Evolutionary conservation across 2,888 invertebrate genomes (phyloP).

Genomic region (Drosophila robusta): DNA sequence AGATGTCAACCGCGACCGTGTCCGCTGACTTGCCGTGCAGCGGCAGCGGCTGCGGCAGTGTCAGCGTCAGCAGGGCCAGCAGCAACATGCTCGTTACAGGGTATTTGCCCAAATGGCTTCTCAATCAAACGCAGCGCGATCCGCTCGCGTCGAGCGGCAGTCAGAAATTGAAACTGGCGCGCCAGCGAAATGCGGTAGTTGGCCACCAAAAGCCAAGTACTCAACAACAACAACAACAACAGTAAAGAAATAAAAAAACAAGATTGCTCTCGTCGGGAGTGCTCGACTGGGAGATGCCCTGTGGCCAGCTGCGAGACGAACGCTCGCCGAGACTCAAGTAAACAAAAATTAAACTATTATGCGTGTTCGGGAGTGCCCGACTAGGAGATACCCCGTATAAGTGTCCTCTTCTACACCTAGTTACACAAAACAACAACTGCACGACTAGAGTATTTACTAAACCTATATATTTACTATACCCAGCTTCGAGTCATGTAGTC

Average conservation of each 20-base stretch:
- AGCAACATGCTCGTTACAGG: background rate
- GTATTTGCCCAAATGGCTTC: background rate
- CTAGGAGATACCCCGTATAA: too few species aligned
- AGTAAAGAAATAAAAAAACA: constrained; percentile 3
- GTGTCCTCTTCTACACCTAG: too few species aligned
- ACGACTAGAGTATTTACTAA: too few species aligned
- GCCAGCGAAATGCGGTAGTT: constrained; percentile 74
- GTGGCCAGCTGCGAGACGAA: background rate
- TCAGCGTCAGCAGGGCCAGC: background rate
- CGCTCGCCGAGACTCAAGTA: background rate
- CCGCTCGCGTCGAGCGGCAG: constrained; percentile 60
- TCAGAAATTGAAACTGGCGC: constrained; percentile 69
- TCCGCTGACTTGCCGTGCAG: constrained; percentile 27
- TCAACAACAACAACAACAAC: constrained; percentile 13
- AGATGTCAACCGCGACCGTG: constrained; percentile 69
- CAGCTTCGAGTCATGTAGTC: too few species aligned
- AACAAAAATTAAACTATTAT: too few species aligned
- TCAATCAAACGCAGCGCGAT: constrained; percentile 30
- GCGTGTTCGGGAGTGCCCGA: background rate
- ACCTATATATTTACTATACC: too few species aligned
- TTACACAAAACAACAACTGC: too few species aligned
- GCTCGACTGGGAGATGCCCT: background rate
- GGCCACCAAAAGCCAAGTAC: constrained; percentile 47
- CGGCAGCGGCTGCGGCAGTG: constrained; percentile 3
- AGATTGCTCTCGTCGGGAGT: background rate